Percentiles rank a stretch among this genome's conserved stretches.
These are phyloP conservation scores for Zaprionus africanus DNA, from an alignment of 1,140 invertebrate genomes.

Conservation along the genomic window DNA sequence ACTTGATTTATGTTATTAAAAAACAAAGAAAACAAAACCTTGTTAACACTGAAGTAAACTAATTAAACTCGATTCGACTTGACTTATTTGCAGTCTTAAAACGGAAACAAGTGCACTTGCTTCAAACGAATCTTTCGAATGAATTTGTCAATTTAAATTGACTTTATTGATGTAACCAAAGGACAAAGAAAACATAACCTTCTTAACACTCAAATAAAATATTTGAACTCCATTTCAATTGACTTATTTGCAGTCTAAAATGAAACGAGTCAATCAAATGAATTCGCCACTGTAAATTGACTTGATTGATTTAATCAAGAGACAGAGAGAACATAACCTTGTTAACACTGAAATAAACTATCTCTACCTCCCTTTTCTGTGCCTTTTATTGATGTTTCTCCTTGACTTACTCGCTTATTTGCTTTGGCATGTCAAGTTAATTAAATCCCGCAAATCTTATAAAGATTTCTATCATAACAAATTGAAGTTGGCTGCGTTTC, in stretches of 20 bases:
- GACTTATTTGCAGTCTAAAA: background rate
- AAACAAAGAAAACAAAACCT: too few relatives aligned
- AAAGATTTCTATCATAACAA: background rate
- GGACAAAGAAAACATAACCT: too few relatives aligned
- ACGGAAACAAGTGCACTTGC: too few relatives aligned
- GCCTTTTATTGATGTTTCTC: background rate
- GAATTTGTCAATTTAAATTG: too few relatives aligned
- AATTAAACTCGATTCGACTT: too few relatives aligned
- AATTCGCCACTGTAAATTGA: background rate
- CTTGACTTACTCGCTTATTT: background rate
- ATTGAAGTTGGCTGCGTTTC: slow-evolving; percentile 1
- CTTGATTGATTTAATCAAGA: background rate
- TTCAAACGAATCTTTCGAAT: too few relatives aligned
- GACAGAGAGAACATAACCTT: background rate
- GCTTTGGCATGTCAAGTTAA: background rate
- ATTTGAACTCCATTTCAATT: background rate
- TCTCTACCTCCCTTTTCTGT: background rate
- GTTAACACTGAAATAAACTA: background rate
- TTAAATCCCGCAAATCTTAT: background rate
- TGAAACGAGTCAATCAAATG: background rate
- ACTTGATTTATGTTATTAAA: too few relatives aligned
- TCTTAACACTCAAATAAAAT: too few relatives aligned
- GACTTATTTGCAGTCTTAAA: too few relatives aligned
- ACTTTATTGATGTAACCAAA: too few relatives aligned
- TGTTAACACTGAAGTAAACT: too few relatives aligned